Percentiles rank a stretch among this genome's conserved stretches.
These are phyloP conservation scores for Microtus ochrogaster DNA, from an alignment of 2,113 vertebrate species.

Conservation along the genomic window DNA sequence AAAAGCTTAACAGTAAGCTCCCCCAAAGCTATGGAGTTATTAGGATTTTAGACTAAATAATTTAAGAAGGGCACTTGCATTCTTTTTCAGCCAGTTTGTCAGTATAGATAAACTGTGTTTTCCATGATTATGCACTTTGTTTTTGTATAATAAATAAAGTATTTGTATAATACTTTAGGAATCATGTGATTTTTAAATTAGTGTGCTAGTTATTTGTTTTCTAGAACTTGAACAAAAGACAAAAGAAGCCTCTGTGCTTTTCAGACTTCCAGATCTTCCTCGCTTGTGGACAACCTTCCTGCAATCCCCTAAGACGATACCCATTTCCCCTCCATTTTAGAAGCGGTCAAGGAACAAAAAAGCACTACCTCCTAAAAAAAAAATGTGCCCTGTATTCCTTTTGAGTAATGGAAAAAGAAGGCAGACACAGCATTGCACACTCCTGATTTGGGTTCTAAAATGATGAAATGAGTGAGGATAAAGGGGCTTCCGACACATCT, in stretches of 20 bases:
- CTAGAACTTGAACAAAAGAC: constrained; percentile 15
- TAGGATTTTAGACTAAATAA: constrained; percentile 27
- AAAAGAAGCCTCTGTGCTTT: background rate
- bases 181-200: constrained; percentile 17
- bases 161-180: background rate
- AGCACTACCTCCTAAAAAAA: constrained; percentile 30
- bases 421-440: background rate
- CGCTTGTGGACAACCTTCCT: constrained; percentile 27
- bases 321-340: constrained; percentile 43
- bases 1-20: constrained; percentile 11
- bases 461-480: constrained; percentile 55
- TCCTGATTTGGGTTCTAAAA: constrained; percentile 68
- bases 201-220: constrained; percentile 11
- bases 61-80: background rate
- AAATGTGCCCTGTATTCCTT: constrained; percentile 45
- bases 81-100: background rate
- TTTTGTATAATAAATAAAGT: too few species aligned
- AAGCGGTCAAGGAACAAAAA: constrained; percentile 68
- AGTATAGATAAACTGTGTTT: background rate
- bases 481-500: constrained; percentile 71
- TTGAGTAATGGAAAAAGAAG: constrained; percentile 72
- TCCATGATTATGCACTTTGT: background rate
- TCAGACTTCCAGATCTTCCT: background rate
- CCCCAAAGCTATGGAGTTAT: background rate
- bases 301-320: background rate